These are phyloP conservation scores for Sinocyclocheilus anshuiensis DNA, from an alignment of 2,113 vertebrate genomes.

Conservation along the genomic window DNA sequence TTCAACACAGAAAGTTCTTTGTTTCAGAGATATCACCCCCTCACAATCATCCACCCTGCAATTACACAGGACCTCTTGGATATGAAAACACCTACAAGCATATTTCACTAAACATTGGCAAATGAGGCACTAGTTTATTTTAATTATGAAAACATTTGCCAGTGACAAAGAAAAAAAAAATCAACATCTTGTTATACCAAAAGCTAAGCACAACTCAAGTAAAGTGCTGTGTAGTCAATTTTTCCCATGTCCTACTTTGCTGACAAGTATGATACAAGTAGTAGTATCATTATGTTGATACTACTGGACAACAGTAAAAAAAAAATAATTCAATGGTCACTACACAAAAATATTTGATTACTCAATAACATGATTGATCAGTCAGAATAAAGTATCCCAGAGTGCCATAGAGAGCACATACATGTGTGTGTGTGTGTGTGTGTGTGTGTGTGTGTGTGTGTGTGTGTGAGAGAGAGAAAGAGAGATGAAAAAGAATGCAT, in stretches of 20 bases:
- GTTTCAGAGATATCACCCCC: conserved; percentile 59
- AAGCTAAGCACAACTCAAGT: not conserved
- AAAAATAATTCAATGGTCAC: too few species aligned
- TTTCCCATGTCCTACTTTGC: not conserved
- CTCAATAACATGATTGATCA: not conserved
- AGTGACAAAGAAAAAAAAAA: not conserved
- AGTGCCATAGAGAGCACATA: not conserved
- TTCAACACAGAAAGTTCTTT: conserved; percentile 60
- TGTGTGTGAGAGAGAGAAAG: too few species aligned
- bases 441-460: too few species aligned
- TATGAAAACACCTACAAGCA: conserved; percentile 51
- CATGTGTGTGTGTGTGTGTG: too few species aligned
- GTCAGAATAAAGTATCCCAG: not conserved
- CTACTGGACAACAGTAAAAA: too few species aligned
- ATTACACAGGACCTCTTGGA: conserved; percentile 57
- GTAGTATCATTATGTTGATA: not conserved
- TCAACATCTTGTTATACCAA: not conserved
- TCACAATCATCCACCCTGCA: conserved; percentile 50
- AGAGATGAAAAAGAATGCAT: too few species aligned
- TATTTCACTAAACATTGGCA: conserved; percentile 24
- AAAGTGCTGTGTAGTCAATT: not conserved
- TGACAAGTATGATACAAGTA: not conserved
- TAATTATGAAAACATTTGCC: conserved; percentile 18
- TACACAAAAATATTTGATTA: too few species aligned
- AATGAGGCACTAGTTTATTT: not conserved